phyloP scores from a whole-genome alignment of 1,140 invertebrate genomes.

The Sitodiplosis mosellana region DNA sequence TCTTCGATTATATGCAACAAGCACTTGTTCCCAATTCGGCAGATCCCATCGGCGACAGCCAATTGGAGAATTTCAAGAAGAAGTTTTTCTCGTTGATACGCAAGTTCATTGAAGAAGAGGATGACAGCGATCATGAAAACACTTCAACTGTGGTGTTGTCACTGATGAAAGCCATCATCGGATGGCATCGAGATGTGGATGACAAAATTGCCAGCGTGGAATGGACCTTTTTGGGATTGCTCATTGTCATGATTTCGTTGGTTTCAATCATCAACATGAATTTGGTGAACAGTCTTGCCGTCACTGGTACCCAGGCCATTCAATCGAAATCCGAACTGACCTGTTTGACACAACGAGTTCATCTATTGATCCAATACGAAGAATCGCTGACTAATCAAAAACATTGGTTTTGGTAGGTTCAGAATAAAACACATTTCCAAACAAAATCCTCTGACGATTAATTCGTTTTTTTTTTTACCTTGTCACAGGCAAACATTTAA shows the following conservation, averaged over 20 bases:
- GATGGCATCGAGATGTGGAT: neutral
- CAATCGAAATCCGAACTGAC: neutral
- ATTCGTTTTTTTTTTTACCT: neutral
- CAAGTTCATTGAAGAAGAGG: neutral
- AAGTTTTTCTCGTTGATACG: neutral
- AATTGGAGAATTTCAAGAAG: neutral
- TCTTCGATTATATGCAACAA: conserved; percentile 1
- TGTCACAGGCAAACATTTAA: neutral
- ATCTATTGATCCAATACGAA: neutral
- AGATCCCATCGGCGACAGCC: neutral
- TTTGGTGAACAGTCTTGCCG: conserved; percentile 1
- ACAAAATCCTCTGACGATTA: too few species aligned
- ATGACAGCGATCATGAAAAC: neutral
- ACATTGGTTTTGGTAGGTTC: neutral
- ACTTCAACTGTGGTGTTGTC: neutral
- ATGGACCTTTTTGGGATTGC: neutral
- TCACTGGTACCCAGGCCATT: neutral
- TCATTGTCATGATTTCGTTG: neutral
- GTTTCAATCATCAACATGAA: neutral
- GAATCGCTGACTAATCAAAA: neutral
- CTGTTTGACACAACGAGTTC: neutral
- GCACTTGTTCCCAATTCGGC: neutral
- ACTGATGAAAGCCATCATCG: neutral
- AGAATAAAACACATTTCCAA: neutral
- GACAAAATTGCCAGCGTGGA: neutral